Evolutionary conservation across 1,140 invertebrate genomes (phyloP).

Genomic region (Polyergus mexicanus): DNA sequence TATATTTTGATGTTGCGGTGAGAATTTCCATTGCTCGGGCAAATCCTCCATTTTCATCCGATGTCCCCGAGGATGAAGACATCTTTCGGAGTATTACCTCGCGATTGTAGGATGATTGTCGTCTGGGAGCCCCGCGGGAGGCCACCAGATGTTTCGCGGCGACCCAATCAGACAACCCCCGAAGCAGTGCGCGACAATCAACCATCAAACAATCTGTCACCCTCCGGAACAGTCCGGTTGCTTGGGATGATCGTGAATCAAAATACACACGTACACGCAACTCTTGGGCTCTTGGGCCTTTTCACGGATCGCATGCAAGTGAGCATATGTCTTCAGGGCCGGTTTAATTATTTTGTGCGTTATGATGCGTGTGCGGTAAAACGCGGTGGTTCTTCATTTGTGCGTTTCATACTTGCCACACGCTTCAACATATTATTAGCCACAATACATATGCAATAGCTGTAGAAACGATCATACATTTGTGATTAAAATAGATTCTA

Average conservation of each 20-base stretch:
- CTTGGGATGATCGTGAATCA: constrained; percentile 78
- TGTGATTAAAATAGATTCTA: constrained; percentile 7
- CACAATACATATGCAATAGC: neutral
- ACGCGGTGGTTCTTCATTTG: neutral
- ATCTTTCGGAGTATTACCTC: constrained; percentile 85
- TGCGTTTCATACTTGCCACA: neutral
- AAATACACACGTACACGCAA: constrained; percentile 76
- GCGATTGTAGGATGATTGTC: constrained; percentile 86
- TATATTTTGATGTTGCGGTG: constrained; percentile 38
- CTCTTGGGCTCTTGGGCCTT: constrained; percentile 64
- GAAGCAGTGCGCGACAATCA: constrained; percentile 85
- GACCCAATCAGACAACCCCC: constrained; percentile 86
- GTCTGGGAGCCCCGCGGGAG: constrained; percentile 85
- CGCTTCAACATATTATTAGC: neutral
- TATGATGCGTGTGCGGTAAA: constrained; percentile 24
- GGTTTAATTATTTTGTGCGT: constrained; percentile 82
- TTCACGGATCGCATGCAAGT: constrained; percentile 71
- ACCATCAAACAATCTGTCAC: constrained; percentile 86
- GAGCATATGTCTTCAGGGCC: constrained; percentile 84
- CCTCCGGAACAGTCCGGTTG: constrained; percentile 77
- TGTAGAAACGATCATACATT: neutral
- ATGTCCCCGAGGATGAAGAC: constrained; percentile 82
- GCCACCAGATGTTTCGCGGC: constrained; percentile 86
- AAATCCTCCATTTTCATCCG: constrained; percentile 79
- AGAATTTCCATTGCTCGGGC: constrained; percentile 62